Evolutionary conservation across 2,888 invertebrate species (phyloP).

Genomic region (Sicus ferrugineus): DNA sequence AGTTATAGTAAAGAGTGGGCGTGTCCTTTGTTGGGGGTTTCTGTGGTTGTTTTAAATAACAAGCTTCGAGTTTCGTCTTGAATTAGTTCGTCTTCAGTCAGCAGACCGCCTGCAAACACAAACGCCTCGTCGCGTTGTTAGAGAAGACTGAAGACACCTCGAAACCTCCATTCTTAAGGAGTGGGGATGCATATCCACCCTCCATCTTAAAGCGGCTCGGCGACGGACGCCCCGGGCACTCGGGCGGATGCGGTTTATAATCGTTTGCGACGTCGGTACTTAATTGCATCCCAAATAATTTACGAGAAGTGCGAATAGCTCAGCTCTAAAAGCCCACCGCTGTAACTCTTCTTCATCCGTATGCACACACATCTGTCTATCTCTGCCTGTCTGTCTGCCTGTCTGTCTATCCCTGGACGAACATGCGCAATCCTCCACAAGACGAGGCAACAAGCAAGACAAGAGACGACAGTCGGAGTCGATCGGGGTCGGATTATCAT

Average conservation of each 20-base stretch:
- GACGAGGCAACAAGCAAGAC: not conserved
- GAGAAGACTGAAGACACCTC: no score
- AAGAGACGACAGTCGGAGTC: not conserved
- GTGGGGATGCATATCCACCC: no score
- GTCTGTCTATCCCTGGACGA: not conserved
- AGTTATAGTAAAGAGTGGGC: no score
- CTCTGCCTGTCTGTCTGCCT: not conserved
- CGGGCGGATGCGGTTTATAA: slow-evolving; percentile 44
- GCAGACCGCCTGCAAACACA: no score
- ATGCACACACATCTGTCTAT: not conserved
- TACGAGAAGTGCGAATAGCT: slow-evolving; percentile 42
- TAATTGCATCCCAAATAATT: slow-evolving; percentile 62
- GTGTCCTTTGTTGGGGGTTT: no score
- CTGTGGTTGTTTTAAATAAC: no score
- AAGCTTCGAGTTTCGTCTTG: no score
- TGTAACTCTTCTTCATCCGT: slow-evolving; percentile 6
- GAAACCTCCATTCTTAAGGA: no score
- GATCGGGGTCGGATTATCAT: not conserved
- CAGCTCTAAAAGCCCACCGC: slow-evolving; percentile 33
- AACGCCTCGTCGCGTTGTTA: no score
- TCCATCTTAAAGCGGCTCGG: not conserved
- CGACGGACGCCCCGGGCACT: not conserved
- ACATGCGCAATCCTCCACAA: no score
- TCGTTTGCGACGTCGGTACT: slow-evolving; percentile 58
- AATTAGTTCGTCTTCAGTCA: no score